Percentiles rank a stretch among this genome's conserved stretches.
These are phyloP conservation scores for Poecile atricapillus DNA, from an alignment of 2,113 vertebrate species.

Conservation along the genomic window DNA sequence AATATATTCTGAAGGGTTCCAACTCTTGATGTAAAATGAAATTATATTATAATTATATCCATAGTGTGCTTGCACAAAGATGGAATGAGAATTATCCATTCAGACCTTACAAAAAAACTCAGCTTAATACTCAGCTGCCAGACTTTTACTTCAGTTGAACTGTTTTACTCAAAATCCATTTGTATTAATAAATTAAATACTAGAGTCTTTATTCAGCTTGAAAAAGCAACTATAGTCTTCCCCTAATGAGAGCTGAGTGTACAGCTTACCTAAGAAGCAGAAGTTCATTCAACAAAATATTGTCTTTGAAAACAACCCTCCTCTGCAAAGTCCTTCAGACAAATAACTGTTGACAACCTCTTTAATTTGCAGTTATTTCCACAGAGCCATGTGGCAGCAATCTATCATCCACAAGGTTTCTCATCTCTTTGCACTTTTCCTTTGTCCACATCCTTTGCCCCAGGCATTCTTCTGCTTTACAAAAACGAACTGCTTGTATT, in stretches of 20 bases:
- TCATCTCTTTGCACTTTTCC: neutral
- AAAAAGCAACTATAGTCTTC: neutral
- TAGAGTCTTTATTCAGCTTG: neutral
- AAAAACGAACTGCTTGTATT: neutral
- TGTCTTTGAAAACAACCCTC: neutral
- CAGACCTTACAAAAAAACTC: neutral
- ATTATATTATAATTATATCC: neutral
- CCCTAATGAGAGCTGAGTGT: neutral
- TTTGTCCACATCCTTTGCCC: neutral
- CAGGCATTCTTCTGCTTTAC: neutral
- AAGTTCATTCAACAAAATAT: neutral
- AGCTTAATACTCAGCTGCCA: neutral
- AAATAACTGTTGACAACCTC: neutral
- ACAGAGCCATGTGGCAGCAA: neutral
- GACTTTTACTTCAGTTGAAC: neutral
- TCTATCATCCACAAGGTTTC: neutral
- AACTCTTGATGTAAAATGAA: neutral
- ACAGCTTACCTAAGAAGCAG: neutral
- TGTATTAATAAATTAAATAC: neutral
- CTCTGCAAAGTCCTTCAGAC: neutral
- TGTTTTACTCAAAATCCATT: neutral
- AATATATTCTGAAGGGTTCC: neutral
- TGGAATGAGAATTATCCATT: neutral
- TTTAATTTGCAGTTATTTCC: neutral
- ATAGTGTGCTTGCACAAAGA: neutral